Evolutionary conservation across 2,797 vertebrate genomes (phyloP), one percentile per base, ranked within the genome.

Genomic region (Pseudotriccus pelzelni): DNA sequence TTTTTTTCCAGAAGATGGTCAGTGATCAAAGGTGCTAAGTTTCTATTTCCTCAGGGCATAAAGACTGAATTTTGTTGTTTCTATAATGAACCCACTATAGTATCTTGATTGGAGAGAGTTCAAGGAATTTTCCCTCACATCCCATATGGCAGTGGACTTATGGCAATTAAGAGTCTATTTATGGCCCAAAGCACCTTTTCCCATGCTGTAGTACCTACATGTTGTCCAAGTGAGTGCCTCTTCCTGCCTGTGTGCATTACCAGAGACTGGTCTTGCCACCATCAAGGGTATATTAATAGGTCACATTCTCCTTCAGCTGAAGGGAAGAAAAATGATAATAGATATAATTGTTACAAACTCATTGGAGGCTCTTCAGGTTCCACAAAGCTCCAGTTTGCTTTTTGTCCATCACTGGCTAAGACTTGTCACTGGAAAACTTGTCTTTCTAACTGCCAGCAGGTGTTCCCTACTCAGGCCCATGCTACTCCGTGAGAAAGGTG

Each of bases 101-200:
- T 22, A 43, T 72, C 55, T 81, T 41, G 39, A 21, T 46, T 78
- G 55, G 82, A 90, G 6, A 2, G 10, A 86, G n/a, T 84, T 95
- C 43, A 85, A 90, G 76, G 85, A 89, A 62, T 75, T 81, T 91
- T 76, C 66, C 10, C 17, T 94, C 28, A 37, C 17, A 53, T 36
- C 34, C 30, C 36, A 78, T 81, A 46, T 83, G 85, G 36, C 62
- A 67, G 37, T 83, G 34, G 52, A 56, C 63, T 84, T 88, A 66
- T 6, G 28, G 36, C 58, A 95, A 86, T 90, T 94, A 94, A 62
- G 66, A 81, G 32, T 63, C 46, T 91, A 50, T 89, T 93, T 94
- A 52, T 90, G 58, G 72, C 77, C 21, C 43, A 69, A 50, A 84
- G 55, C 43, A 90, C n/a, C 34, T 69, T 92, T 91, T 79, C 34